A percentile compares a stretch with the other conserved stretches of the same genome.
Conservation (phyloP, 1,140 invertebrate species). For the Trichoplusia ni region DNA sequence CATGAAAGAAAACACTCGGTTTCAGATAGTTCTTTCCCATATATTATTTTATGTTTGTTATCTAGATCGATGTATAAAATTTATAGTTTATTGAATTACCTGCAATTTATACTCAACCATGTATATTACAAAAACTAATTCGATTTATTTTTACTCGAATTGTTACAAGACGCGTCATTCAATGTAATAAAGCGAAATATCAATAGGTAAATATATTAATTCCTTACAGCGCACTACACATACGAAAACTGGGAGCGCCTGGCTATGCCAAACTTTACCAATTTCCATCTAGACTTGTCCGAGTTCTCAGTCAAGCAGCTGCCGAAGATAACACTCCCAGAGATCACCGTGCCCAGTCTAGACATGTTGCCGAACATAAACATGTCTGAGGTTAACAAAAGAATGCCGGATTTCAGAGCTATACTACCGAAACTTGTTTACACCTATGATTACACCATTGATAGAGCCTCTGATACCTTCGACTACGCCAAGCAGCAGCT, state of each 20-base stretch:
- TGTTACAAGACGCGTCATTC: no score
- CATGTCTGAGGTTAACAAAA: slow-evolving; percentile 64
- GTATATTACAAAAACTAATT: no score
- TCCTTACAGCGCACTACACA: slow-evolving; percentile 76
- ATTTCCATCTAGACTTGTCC: slow-evolving; percentile 65
- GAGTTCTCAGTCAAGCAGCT: slow-evolving; percentile 54
- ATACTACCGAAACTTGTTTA: slow-evolving; percentile 71
- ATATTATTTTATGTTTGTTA: no score
- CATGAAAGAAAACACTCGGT: no score
- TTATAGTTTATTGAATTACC: no score
- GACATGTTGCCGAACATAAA: slow-evolving; percentile 53
- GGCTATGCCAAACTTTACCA: slow-evolving; percentile 69
- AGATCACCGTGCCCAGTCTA: slow-evolving; percentile 54
- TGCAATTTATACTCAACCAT: no score
- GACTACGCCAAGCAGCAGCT: no score
- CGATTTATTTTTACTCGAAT: no score
- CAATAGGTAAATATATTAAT: slow-evolving; percentile 36
- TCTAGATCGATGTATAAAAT: no score
- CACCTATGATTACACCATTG: no score
- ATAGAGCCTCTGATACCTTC: slow-evolving; percentile 64
- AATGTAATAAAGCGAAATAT: no score
- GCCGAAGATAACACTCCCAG: slow-evolving; percentile 57
- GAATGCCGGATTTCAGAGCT: slow-evolving; percentile 70
- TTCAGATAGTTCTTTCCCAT: no score
- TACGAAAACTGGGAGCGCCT: slow-evolving; percentile 76